Conservation (phyloP, 2,113 vertebrate genomes). For the Coryphaenoides rupestris region DNA sequence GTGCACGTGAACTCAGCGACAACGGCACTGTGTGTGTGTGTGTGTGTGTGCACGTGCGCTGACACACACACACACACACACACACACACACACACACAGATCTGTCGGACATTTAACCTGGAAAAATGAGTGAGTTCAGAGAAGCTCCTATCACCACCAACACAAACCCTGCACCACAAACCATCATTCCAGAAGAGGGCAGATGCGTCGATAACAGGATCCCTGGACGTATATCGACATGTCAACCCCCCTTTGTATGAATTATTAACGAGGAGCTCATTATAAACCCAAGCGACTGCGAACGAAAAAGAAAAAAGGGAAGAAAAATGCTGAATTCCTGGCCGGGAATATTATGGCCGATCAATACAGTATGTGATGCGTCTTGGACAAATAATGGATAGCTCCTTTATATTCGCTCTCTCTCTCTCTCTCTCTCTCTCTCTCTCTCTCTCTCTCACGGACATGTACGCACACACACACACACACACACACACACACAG, state of each 20-base stretch:
- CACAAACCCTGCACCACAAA: too few relatives aligned
- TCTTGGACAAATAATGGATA: constrained; percentile 21
- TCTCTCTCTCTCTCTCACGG: background rate
- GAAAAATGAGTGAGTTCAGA: constrained; percentile 43
- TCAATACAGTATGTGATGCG: constrained; percentile 5
- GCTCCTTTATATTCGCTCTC: constrained; percentile 5
- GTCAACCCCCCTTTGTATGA: constrained; percentile 41
- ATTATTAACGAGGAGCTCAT: constrained; percentile 60
- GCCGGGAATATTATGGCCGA: constrained; percentile 15
- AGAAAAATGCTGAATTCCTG: constrained; percentile 14
- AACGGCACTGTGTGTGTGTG: too few relatives aligned
- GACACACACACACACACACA: too few relatives aligned
- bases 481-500: constrained; percentile 14
- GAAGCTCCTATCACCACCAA: constrained; percentile 29
- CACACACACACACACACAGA: too few relatives aligned
- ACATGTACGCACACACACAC: constrained; percentile 21
- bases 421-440: too few relatives aligned
- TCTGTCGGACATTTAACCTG: constrained; percentile 12
- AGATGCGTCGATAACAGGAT: constrained; percentile 51
- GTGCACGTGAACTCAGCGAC: constrained; percentile 14
- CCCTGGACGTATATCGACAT: constrained; percentile 20
- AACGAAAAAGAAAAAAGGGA: too few relatives aligned
- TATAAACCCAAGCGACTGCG: constrained; percentile 20
- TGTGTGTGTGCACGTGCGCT: background rate
- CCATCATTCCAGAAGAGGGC: constrained; percentile 10